phyloP scores from a whole-genome alignment of 2,888 invertebrate species.

The Cataglyphis albicans region DNA sequence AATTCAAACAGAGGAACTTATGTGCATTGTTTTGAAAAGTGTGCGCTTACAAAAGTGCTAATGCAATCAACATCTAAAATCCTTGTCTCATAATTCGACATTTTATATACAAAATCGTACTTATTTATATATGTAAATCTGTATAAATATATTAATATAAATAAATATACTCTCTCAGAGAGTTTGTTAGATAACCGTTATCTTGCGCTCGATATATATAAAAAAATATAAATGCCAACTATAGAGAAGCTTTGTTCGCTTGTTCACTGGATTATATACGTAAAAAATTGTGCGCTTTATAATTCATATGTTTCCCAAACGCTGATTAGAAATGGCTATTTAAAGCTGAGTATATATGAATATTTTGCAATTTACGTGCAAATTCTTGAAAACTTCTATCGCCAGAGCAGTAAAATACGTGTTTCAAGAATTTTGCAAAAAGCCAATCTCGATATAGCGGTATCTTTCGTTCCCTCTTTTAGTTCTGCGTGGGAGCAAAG shows the following conservation, averaged over 20 bases:
- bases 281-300: background rate
- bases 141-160: conserved; percentile 6
- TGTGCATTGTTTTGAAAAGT: background rate
- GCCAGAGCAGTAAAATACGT: background rate
- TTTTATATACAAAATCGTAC: background rate
- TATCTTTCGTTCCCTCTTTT: conserved; percentile 12
- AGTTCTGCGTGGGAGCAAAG: conserved; percentile 73
- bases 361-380: background rate
- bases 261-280: background rate
- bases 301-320: background rate
- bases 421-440: background rate
- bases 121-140: background rate
- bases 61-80: background rate
- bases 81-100: background rate
- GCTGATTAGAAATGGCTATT: background rate
- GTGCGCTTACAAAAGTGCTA: background rate
- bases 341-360: background rate
- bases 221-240: conserved; percentile 26
- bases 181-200: background rate
- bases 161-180: background rate
- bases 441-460: background rate
- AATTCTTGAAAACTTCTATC: background rate
- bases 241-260: background rate
- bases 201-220: background rate
- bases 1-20: background rate